Percentiles rank a stretch among this genome's conserved stretches.
Conservation (phyloP, 2,888 invertebrate species). For the Drosophila subsilvestris region DNA sequence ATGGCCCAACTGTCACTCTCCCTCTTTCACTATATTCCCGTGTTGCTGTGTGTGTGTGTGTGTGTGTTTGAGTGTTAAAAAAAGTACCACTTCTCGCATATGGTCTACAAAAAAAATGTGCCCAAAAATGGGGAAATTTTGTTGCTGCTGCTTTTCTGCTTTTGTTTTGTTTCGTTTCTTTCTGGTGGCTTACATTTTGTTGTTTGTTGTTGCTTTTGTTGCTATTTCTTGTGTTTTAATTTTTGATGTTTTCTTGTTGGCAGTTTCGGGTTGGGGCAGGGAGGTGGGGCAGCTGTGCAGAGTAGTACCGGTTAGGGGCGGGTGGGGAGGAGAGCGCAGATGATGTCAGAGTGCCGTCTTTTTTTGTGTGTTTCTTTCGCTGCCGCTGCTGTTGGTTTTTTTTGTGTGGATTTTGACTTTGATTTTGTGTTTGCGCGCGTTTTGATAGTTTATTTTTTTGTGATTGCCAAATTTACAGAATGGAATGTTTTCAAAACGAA, state of each 20-base stretch:
- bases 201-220: slow-evolving; percentile 31
- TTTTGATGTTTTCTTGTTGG: slow-evolving; percentile 31
- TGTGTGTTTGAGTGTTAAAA: slow-evolving; percentile 37
- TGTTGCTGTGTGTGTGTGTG: slow-evolving; percentile 31
- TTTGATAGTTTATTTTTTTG: slow-evolving; percentile 6
- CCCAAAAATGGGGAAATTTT: slow-evolving; percentile 52
- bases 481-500: slow-evolving; percentile 23
- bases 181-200: slow-evolving; percentile 37
- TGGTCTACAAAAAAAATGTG: slow-evolving; percentile 39
- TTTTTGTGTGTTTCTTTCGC: slow-evolving; percentile 20
- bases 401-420: slow-evolving; percentile 27
- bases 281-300: slow-evolving; percentile 1
- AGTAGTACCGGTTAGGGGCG: slow-evolving; percentile 3
- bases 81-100: slow-evolving; percentile 42
- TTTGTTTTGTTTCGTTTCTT: slow-evolving; percentile 33
- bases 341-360: slow-evolving; percentile 67
- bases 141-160: slow-evolving; percentile 10
- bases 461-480: slow-evolving; percentile 16
- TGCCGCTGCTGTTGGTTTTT: slow-evolving; percentile 20
- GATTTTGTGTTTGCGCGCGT: slow-evolving; percentile 7
- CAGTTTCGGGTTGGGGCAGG: slow-evolving; percentile 26
- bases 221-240: slow-evolving; percentile 24
- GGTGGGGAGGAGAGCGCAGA: slow-evolving; percentile 52
- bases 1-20: background rate
- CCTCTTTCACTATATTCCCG: slow-evolving; percentile 8